A percentile compares a stretch with the other conserved stretches of the same genome.
These are phyloP conservation scores for Phallusia fumigata DNA, from an alignment of 23 tunicate genomes.

Conservation along the genomic window DNA sequence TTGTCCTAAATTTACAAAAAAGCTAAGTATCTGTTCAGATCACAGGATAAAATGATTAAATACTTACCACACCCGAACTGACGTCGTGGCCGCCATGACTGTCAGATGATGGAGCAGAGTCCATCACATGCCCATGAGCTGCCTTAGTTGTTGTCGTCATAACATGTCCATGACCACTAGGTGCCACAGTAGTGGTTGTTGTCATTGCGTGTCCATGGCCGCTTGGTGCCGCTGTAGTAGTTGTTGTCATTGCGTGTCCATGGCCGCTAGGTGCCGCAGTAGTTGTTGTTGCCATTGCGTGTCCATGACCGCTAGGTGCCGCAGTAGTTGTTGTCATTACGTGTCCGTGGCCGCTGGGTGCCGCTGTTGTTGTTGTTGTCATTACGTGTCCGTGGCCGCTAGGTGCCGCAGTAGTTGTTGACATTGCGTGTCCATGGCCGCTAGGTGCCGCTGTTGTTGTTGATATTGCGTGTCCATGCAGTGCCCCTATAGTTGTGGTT, in stretches of 20 bases:
- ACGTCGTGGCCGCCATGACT: neutral
- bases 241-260: conserved; percentile 2
- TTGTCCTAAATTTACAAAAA: neutral
- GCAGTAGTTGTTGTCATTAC: neutral
- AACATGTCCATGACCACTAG: conserved; percentile 1
- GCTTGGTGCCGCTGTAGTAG: neutral
- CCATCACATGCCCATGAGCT: neutral
- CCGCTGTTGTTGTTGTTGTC: neutral
- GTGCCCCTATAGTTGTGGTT: neutral
- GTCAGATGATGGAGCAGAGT: neutral
- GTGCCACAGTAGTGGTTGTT: neutral
- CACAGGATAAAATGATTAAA: neutral
- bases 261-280: neutral
- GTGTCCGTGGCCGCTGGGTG: neutral
- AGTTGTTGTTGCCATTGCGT: neutral
- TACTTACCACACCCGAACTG: neutral
- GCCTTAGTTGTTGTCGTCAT: neutral
- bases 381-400: neutral
- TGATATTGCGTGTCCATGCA: neutral
- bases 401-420: neutral
- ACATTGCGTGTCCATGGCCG: neutral
- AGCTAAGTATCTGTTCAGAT: neutral
- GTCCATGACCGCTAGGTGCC: neutral
- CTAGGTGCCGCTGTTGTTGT: neutral
- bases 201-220: neutral